A percentile compares a stretch with the other conserved stretches of the same genome.
phyloP scores from a whole-genome alignment of 2,888 invertebrate genomes.

The Nezara viridula region DNA sequence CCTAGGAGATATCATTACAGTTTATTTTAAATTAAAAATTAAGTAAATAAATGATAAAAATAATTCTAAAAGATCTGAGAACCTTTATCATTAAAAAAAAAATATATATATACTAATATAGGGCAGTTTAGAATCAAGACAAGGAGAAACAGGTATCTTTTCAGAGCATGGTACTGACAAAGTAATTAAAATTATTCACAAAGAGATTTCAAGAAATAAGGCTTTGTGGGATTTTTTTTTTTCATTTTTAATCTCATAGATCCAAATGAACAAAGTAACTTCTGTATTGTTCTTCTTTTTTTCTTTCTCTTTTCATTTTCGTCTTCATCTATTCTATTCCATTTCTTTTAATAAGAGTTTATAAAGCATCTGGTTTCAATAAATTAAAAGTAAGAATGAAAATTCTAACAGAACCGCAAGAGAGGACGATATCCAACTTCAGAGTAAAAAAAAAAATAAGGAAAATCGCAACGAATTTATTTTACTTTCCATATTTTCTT shows the following conservation, averaged over 20 bases:
- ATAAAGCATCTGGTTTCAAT: slow-evolving; percentile 2
- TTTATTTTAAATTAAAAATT: no score
- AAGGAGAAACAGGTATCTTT: no score
- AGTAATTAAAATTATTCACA: slow-evolving; percentile 31
- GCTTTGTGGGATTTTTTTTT: not conserved
- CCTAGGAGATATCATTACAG: no score
- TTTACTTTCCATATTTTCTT: no score
- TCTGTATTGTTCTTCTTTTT: not conserved
- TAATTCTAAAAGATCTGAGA: no score
- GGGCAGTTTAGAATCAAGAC: no score
- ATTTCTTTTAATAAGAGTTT: not conserved
- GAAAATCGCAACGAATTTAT: no score
- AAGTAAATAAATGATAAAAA: no score
- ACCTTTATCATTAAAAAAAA: no score
- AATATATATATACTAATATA: no score
- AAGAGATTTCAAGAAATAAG: not conserved
- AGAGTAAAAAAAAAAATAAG: not conserved
- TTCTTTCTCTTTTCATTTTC: not conserved
- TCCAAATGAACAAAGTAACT: slow-evolving; percentile 31
- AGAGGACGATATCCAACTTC: not conserved
- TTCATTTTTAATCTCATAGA: not conserved
- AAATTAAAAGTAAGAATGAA: not conserved
- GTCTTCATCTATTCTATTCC: no score
- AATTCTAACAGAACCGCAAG: not conserved
- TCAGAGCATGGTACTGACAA: no score